Percentiles rank a stretch among this genome's conserved stretches.
phyloP scores from a whole-genome alignment of 1,140 invertebrate species.

The Akabosia matsudoensis region DNA sequence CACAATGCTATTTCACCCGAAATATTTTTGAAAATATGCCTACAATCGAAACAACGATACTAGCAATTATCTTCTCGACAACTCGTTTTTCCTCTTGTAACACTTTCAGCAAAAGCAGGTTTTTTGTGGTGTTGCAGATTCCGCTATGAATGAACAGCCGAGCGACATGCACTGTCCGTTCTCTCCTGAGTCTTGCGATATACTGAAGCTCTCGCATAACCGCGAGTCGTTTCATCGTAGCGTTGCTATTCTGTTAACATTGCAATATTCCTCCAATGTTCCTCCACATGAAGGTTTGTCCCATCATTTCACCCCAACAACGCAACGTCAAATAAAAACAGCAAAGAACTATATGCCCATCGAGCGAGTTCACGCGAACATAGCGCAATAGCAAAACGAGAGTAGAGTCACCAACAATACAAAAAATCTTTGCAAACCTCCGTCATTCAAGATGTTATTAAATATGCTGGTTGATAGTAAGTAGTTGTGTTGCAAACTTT shows the following conservation, averaged over 20 bases:
- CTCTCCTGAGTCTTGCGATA: not conserved
- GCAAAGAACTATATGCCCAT: not conserved
- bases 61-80: no score
- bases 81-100: not conserved
- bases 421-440: no score
- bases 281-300: not conserved
- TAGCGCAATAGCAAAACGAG: not conserved
- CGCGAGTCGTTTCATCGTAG: not conserved
- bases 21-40: not conserved
- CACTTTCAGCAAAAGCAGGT: not conserved
- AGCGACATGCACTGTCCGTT: constrained; percentile 9
- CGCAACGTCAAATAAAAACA: not conserved
- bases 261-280: not conserved
- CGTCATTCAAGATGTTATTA: no score
- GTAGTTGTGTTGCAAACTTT: no score
- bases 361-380: not conserved
- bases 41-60: not conserved
- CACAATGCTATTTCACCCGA: no score
- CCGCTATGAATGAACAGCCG: not conserved
- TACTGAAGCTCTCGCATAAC: not conserved
- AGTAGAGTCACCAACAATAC: not conserved
- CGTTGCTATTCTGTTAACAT: not conserved
- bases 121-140: not conserved
- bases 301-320: not conserved
- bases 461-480: no score